Percentiles rank a stretch among this genome's conserved stretches.
phyloP scores from a whole-genome alignment of 2,113 vertebrate genomes.

The Triplophysa rosa region DNA sequence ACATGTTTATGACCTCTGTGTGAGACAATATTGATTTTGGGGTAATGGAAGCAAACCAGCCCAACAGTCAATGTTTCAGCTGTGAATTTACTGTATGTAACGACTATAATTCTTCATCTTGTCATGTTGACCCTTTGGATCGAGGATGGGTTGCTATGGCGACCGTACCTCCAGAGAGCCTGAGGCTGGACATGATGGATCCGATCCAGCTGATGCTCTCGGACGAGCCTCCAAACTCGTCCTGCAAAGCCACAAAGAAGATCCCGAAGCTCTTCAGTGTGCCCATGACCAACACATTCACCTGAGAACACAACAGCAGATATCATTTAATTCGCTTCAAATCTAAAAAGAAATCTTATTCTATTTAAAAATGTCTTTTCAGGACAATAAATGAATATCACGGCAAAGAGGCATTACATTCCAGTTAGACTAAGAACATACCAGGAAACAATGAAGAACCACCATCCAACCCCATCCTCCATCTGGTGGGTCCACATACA shows the following conservation, averaged over 20 bases:
- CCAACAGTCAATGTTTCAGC: background rate
- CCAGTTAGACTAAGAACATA: constrained; percentile 57
- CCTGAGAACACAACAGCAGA: constrained; percentile 68
- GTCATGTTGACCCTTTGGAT: constrained; percentile 30
- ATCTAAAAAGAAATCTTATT: background rate
- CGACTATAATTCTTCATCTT: too few species aligned
- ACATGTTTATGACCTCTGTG: background rate
- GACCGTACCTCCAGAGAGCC: constrained; percentile 82
- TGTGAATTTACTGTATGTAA: background rate
- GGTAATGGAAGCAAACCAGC: too few species aligned
- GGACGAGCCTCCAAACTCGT: constrained; percentile 84
- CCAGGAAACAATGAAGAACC: constrained; percentile 94
- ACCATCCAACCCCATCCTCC: constrained; percentile 88
- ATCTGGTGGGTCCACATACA: constrained; percentile 71
- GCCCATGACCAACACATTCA: constrained; percentile 88
- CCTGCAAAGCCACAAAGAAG: constrained; percentile 91
- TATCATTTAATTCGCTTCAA: background rate
- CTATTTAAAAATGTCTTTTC: background rate
- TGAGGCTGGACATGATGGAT: constrained; percentile 89
- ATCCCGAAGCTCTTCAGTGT: constrained; percentile 89
- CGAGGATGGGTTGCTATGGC: constrained; percentile 37
- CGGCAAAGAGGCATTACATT: background rate
- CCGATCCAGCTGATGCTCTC: constrained; percentile 92
- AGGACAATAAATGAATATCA: background rate
- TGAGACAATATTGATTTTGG: background rate